phyloP scores from a whole-genome alignment of 2,797 vertebrate species.

The Enteromius fasciolatus region DNA sequence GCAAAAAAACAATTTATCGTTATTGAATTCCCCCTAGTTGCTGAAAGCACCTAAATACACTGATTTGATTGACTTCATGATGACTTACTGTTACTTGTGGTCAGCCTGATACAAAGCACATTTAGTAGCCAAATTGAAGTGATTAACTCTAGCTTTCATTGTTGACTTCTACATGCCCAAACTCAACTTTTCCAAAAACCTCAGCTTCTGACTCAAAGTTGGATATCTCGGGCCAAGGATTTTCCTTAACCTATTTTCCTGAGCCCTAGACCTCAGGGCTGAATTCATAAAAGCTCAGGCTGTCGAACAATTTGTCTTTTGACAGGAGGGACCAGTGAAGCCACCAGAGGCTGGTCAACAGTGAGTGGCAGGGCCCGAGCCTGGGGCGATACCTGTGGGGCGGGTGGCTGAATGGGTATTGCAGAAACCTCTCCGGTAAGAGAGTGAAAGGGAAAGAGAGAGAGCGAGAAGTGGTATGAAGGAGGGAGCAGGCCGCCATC shows the following conservation, averaged over 20 bases:
- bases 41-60: background rate
- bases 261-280: slow-evolving; percentile 84
- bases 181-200: slow-evolving; percentile 71
- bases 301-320: slow-evolving; percentile 93
- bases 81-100: background rate
- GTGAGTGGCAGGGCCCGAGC: slow-evolving; percentile 82
- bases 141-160: slow-evolving; percentile 5
- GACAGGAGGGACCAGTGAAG: slow-evolving; percentile 84
- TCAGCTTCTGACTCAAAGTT: slow-evolving; percentile 74
- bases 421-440: slow-evolving; percentile 20
- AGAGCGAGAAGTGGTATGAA: slow-evolving; percentile 64
- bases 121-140: background rate
- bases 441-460: slow-evolving; percentile 22
- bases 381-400: slow-evolving; percentile 89
- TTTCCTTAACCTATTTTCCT: slow-evolving; percentile 82
- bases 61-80: background rate
- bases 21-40: slow-evolving; percentile 15
- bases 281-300: slow-evolving; percentile 83
- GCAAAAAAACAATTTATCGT: background rate
- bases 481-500: slow-evolving; percentile 82
- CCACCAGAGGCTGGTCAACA: slow-evolving; percentile 83
- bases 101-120: background rate
- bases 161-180: slow-evolving; percentile 30
- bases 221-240: slow-evolving; percentile 82
- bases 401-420: slow-evolving; percentile 66